These are phyloP conservation scores for Drosophila biarmipes DNA, from an alignment of 1,140 invertebrate species.

Conservation along the genomic window DNA sequence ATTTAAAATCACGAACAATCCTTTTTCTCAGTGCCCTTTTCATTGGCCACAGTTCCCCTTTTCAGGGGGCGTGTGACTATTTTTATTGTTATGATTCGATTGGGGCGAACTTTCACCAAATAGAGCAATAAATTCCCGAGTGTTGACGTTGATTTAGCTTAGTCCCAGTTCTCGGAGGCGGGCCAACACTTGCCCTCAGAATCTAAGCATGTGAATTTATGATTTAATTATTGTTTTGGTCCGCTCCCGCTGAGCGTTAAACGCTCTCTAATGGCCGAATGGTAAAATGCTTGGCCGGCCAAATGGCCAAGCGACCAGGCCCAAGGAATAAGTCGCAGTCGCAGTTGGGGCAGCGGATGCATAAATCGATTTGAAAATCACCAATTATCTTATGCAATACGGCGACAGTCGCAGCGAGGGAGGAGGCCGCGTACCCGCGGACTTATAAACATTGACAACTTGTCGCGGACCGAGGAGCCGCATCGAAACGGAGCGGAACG, in stretches of 20 bases:
- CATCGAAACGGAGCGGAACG: conserved; percentile 18
- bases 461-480: conserved; percentile 52
- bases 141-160: conserved; percentile 66
- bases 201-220: conserved; percentile 54
- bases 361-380: conserved; percentile 83
- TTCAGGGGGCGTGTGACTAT: conserved; percentile 68
- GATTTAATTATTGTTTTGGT: conserved; percentile 80
- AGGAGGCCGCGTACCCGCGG: conserved; percentile 10
- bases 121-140: conserved; percentile 76
- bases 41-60: neutral
- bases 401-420: conserved; percentile 12
- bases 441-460: conserved; percentile 70
- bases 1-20: neutral
- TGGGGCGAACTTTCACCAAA: conserved; percentile 57
- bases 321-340: neutral
- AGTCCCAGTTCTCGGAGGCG: conserved; percentile 4
- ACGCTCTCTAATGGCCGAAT: conserved; percentile 46
- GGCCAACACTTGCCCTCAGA: neutral
- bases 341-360: conserved; percentile 58
- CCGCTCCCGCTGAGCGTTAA: conserved; percentile 56
- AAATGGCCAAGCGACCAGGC: conserved; percentile 4
- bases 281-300: neutral
- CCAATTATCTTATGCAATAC: conserved; percentile 82
- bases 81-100: conserved; percentile 76
- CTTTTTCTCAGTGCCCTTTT: neutral